Evolutionary conservation across 1,140 invertebrate species (phyloP), one percentile per base, ranked within the genome.

Genomic region (Lineus longissimus): DNA sequence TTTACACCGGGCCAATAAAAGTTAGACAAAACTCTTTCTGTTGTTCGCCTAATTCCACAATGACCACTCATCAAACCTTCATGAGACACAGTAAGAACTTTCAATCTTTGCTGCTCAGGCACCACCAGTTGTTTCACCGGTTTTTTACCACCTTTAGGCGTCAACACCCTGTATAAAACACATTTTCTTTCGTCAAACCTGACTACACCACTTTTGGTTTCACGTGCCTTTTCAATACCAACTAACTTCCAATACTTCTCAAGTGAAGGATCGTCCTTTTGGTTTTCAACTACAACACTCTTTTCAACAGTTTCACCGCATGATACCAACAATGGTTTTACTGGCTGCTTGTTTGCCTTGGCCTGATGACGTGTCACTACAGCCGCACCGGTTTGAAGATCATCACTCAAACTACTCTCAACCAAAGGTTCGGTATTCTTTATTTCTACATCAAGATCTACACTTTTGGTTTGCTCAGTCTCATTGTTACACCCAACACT

Each of bases 1-100:
- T 41, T 7, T 0, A 69, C 29, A 0, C 66, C 69, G 33, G 59
- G 65, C 68, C 70, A 70, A 55, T 63, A 71, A 55, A 71, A 71
- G 19, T 59, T 13, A n/a, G 58, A 43, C 11, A 58, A 4, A 22
- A 65, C 31, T 57, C 67, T 54, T 29, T 61, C 54, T n/a, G 31
- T 17, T 0, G 67, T 71, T 7, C 55, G 25, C n/a, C 36, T 31
- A 6, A 55, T 43, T 7, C 64, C 64, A 4, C 64, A 40, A 57
- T 71, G 62, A n/a, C 62, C 67, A 15, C 57, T 55, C 57, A 71
- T 64, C 4, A 62, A 58, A 0, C 56, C 59, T 13, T 66, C 69
- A 62, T 65, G 69, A 1, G 61, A 61, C 7, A 70, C 4, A 22
- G 40, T 59, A n/a, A 71, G 33, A 0, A 71, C 67, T 1, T 2